A percentile compares a stretch with the other conserved stretches of the same genome.
Conservation (phyloP, 2,888 invertebrate genomes). For the Drosophila nigritarsus region DNA sequence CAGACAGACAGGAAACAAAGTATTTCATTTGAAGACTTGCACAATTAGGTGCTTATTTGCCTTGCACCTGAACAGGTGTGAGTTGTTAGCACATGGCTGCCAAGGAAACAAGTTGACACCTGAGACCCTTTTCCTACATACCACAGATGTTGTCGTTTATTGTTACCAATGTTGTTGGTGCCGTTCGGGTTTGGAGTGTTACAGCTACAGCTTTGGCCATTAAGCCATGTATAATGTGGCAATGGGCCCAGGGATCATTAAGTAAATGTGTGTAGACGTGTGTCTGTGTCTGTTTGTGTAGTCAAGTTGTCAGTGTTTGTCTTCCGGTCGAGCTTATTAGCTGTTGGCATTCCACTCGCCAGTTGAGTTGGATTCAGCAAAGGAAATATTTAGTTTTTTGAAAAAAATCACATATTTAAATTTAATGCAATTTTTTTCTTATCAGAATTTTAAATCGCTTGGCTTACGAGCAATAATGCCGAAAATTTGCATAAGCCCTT, state of each 20-base stretch:
- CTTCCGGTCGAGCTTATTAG: not conserved
- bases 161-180: constrained; percentile 1
- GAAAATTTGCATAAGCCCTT: not conserved
- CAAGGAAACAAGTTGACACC: constrained; percentile 22
- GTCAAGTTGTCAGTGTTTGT: constrained; percentile 1
- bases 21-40: constrained; percentile 53
- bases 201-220: constrained; percentile 13
- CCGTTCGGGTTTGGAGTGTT: not conserved
- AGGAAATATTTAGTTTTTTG: not conserved
- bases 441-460: not conserved
- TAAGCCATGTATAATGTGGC: constrained; percentile 16
- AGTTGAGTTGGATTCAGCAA: not conserved
- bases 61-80: constrained; percentile 36
- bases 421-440: not conserved
- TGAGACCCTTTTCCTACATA: constrained; percentile 13
- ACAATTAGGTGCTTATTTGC: constrained; percentile 61
- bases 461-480: not conserved
- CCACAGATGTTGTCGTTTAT: constrained; percentile 6
- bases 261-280: not conserved
- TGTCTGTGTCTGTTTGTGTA: not conserved
- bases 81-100: constrained; percentile 14
- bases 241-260: constrained; percentile 15
- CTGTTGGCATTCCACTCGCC: not conserved
- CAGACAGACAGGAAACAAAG: constrained; percentile 20
- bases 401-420: not conserved